phyloP scores from a whole-genome alignment of 2,888 invertebrate species.

The Parnassius glacialis region DNA sequence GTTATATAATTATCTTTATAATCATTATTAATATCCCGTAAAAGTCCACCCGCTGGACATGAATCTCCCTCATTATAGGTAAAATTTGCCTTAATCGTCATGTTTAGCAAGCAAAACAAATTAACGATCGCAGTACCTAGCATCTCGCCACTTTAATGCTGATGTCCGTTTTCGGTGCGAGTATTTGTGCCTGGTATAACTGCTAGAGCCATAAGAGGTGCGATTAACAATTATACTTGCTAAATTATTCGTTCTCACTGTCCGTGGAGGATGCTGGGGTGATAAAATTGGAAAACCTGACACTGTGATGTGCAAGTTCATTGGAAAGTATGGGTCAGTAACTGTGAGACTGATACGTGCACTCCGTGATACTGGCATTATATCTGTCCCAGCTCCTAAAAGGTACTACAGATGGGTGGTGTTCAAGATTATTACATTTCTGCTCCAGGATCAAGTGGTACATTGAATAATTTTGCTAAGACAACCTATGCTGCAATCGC shows the following conservation, averaged over 20 bases:
- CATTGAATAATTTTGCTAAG: conserved; percentile 99
- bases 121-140: too few species aligned
- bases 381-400: conserved; percentile 98
- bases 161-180: too few species aligned
- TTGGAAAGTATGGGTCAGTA: conserved; percentile 99
- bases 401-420: conserved; percentile 99
- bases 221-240: conserved; percentile 90
- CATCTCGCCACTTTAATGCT: too few species aligned
- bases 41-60: too few species aligned
- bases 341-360: conserved; percentile 99
- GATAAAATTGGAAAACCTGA: conserved; percentile 99
- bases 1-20: too few species aligned
- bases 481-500: conserved; percentile 99
- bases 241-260: conserved; percentile 98
- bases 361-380: conserved; percentile 88
- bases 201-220: conserved; percentile 99
- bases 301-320: conserved; percentile 99
- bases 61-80: too few species aligned
- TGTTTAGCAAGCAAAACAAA: too few species aligned
- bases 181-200: too few species aligned
- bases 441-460: conserved; percentile 98
- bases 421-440: conserved; percentile 99
- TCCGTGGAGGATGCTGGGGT: conserved; percentile 99
- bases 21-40: too few species aligned
- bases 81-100: too few species aligned